Evolutionary conservation across 2,888 invertebrate genomes (phyloP).

Genomic region (Clitarchus hookeri): DNA sequence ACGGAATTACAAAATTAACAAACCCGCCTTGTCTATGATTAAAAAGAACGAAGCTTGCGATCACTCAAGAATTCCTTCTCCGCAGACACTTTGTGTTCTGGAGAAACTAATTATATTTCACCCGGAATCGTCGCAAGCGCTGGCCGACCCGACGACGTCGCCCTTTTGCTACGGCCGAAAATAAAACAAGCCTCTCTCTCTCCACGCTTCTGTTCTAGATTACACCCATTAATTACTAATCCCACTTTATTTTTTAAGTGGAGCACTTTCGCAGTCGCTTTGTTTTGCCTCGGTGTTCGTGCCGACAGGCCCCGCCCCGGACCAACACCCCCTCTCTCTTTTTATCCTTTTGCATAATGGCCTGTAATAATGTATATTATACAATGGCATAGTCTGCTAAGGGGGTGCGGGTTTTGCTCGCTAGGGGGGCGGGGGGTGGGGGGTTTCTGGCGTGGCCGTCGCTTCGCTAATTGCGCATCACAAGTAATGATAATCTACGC

Average conservation of each 20-base stretch:
- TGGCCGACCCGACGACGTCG: too few species aligned
- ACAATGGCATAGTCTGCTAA: background rate
- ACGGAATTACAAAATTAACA: too few species aligned
- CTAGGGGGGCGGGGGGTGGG: background rate
- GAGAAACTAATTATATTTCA: too few species aligned
- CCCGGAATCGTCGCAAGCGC: too few species aligned
- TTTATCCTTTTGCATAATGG: background rate
- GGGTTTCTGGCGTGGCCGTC: background rate
- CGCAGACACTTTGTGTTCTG: too few species aligned
- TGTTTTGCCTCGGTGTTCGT: background rate
- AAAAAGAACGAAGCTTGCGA: too few species aligned
- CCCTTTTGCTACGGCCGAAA: too few species aligned
- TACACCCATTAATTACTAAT: slow-evolving; percentile 3
- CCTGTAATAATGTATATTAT: slow-evolving; percentile 9
- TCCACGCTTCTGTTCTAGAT: background rate
- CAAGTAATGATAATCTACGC: slow-evolving; percentile 25
- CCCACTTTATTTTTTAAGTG: slow-evolving; percentile 9
- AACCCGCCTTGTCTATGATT: too few species aligned
- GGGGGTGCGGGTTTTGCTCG: background rate
- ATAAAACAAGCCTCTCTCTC: too few species aligned
- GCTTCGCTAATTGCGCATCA: slow-evolving; percentile 20
- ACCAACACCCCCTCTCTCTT: too few species aligned
- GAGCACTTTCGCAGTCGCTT: background rate
- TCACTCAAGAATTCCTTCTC: too few species aligned
- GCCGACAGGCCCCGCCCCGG: background rate